Evolutionary conservation across 1,140 invertebrate species (phyloP), one percentile per base, ranked within the genome.

Genomic region (Laodelphax striatellus): DNA sequence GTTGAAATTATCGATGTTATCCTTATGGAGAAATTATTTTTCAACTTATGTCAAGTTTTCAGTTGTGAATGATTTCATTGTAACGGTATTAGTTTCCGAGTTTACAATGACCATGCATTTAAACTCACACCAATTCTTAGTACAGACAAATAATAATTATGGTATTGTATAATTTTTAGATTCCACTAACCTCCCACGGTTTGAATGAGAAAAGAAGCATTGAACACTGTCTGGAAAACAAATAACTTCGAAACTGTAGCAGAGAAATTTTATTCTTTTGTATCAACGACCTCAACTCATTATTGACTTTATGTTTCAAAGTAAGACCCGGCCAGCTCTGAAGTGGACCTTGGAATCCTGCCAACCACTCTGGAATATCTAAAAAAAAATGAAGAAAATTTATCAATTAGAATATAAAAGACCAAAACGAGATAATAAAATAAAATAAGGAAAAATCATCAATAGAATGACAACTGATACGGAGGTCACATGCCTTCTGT

Each of bases 171-270:
- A 4, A 28, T 28, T 28, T 4, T 28, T 28, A 28, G 6, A 41
- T 56, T 58, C 50, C 62, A 78, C 78, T 71, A 71, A 88, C 86
- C 79, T 92, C 89, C 82, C 84, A 88, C 61, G 88, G 83, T 74
- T 87, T 86, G 64, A 81, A 83, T 54, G 84, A 79, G 63, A 86
- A 75, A 62, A 94, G 74, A 65, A 96, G 79, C 78, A 95, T 82
- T 64, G 89, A 82, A 74, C 91, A 90, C 76, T 98, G 94, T 66
- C 94, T 82, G 65, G 92, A 86, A 73, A 96, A 97, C 60, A 98
- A 78, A 76, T 97, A 97, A 73, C 92, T 94, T 61, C 94, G 80
- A 66, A 98, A 87, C 71, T 97, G 92, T 65, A 98, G 75, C 44
- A 97, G 74, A 3, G 87, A 87, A 21, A 84, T 81, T 68, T 82